Evolutionary conservation across 2,797 vertebrate genomes (phyloP), one percentile per base, ranked within the genome.

Genomic region (Galago senegalensis): DNA sequence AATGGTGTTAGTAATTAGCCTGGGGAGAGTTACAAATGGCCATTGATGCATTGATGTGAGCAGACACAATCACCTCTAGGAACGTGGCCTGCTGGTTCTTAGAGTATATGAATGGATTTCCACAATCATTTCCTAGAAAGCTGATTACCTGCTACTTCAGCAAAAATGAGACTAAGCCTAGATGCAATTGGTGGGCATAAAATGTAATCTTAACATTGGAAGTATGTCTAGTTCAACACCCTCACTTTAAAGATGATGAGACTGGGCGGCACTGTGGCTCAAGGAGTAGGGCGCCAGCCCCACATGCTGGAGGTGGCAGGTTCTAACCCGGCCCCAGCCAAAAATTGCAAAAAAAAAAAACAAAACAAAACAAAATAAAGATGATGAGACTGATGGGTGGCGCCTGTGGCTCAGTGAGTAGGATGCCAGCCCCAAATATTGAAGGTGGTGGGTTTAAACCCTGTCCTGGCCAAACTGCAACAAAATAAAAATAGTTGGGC

Each of bases 1-100:
- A 67, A 31, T 77, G 58, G 40, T 34, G 27, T 37, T 81, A 61
- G 81, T 82, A 90, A 91, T 96, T 92, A 95, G 93, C 37, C 88
- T 70, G 1, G 20, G 23, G 72, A 92, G 87, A 93, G 16, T 93
- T 93, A 79, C 77, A 90, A 75, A 70, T 53, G 37, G 79, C 56
- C 79, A 92, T 21, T 63, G 90, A 83, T n/a, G 87, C 91, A 34
- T 13, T 58, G 73, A 92, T 67, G 77, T 93, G 61, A 85, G 77
- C 49, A 92, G 37, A 72, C n/a, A 31, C 20, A 11, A 34, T 79
- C 92, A 89, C 40, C 63, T 88, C 56, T 21, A 92, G 81, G 73
- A 94, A 93, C 34, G 63, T n/a, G 37, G 40, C 84, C 6, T 4
- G 14, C 69, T 75, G 63, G 43, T 82, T 29, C 7, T 70, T 23